Evolutionary conservation across 2,888 invertebrate genomes (phyloP), one percentile per base, ranked within the genome.

Genomic region (Abscondita cerata): DNA sequence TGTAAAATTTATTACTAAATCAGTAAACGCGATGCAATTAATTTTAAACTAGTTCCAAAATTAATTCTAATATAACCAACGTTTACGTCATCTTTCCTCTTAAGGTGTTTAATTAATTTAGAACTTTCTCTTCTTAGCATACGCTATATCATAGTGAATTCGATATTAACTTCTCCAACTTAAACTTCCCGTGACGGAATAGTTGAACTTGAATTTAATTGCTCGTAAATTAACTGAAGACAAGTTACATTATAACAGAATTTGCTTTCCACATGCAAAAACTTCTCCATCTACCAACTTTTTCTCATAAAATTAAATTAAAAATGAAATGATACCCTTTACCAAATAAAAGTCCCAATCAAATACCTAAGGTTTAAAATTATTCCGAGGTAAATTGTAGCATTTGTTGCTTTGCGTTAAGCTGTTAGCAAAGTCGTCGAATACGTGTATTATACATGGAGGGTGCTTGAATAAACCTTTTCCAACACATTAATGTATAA

Each of bases 151-250:
- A 61, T 52, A 52, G 47, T 38, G 52, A 61, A 61, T 56, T 56
- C 61, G 56, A 61, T 61, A 61, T 52, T 52, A 52, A 61, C 61
- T 56, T 51, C 52, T 56, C 56, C 13, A 48, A 61, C 52, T 61
- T 61, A 52, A 61, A 61, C 52, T 60, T 54, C 25, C 52, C 36
- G 47, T 52, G 61, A 61, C 56, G 56, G 61, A 61, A 61, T 52
- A 52, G 41, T 61, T 56, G 52, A 56, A 61, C 61, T 38, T 61
- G 55, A 61, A 61, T 61, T 61, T 61, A 61, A 61, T 61, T 61
- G 61, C 61, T 61, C 61, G 56, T 61, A 61, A 61, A 61, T 61
- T 61, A 52, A 57, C 56, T 33, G 52, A 38, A 56, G 56, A 56
- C 55, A 46, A 52, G 55, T 47, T 61, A 56, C 56, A 61, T 61